Percentiles rank a stretch among this genome's conserved stretches.
These are phyloP conservation scores for Crocallis elinguaria DNA, from an alignment of 2,888 invertebrate species.

Conservation along the genomic window DNA sequence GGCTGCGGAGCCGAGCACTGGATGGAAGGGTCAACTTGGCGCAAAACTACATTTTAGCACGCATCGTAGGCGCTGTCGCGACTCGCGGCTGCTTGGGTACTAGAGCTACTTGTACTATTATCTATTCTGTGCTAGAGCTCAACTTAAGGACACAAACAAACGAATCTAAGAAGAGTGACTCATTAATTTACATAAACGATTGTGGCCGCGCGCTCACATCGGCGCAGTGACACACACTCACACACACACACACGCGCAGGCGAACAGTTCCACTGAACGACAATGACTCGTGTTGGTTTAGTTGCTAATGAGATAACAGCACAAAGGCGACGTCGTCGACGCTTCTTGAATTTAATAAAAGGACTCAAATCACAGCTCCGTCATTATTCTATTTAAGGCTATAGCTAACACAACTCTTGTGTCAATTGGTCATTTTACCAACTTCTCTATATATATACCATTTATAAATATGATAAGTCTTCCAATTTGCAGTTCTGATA, in stretches of 20 bases:
- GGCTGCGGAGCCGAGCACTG: too few species aligned
- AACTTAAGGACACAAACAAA: too few species aligned
- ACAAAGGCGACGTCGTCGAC: not conserved
- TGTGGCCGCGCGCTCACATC: not conserved
- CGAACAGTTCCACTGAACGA: conserved; percentile 10
- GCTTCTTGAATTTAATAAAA: not conserved
- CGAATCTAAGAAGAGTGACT: not conserved
- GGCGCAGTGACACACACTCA: not conserved
- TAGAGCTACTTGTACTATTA: too few species aligned
- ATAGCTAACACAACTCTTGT: not conserved
- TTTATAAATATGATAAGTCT: too few species aligned
- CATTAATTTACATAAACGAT: conserved; percentile 1
- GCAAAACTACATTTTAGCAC: too few species aligned
- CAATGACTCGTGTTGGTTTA: conserved; percentile 8
- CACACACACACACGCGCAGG: too few species aligned
- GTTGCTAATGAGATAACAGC: conserved; percentile 19
- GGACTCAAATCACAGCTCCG: not conserved
- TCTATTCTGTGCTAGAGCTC: not conserved
- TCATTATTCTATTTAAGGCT: not conserved
- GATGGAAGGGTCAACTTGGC: too few species aligned
- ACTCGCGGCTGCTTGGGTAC: too few species aligned
- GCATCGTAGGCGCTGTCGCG: too few species aligned
- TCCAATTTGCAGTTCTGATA: too few species aligned
- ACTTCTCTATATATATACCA: too few species aligned
- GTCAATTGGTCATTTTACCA: too few species aligned